phyloP scores from a whole-genome alignment of 2,888 invertebrate species.

The Zele albiditarsus region DNA sequence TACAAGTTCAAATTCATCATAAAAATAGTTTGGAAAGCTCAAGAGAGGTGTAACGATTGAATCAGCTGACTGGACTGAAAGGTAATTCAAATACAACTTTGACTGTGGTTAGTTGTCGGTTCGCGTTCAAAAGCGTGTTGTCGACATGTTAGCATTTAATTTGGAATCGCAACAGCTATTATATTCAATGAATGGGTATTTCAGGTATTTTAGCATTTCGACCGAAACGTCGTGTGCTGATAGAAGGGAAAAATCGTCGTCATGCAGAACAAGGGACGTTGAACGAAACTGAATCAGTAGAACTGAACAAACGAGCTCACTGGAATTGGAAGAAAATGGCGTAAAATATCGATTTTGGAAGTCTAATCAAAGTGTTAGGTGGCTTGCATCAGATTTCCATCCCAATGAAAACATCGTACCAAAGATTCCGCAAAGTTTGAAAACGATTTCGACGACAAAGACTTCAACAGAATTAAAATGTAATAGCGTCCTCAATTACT shows the following conservation, averaged over 20 bases:
- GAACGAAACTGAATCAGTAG: slow-evolving; percentile 73
- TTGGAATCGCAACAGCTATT: slow-evolving; percentile 1
- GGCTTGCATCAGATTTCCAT: slow-evolving; percentile 66
- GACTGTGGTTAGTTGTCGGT: too few relatives aligned
- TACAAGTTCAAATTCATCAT: slow-evolving; percentile 94
- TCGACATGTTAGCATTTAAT: not conserved
- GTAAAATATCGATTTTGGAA: slow-evolving; percentile 69
- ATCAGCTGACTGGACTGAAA: slow-evolving; percentile 60
- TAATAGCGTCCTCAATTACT: slow-evolving; percentile 70
- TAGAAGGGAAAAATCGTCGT: slow-evolving; percentile 64
- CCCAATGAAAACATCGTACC: slow-evolving; percentile 65
- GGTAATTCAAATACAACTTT: too few relatives aligned
- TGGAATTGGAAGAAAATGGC: slow-evolving; percentile 74
- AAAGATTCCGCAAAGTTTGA: slow-evolving; percentile 69
- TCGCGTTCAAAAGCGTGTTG: not conserved
- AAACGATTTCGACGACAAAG: slow-evolving; percentile 65
- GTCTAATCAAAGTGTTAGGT: slow-evolving; percentile 66
- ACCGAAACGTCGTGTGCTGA: slow-evolving; percentile 60
- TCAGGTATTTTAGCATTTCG: slow-evolving; percentile 56
- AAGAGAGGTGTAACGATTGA: slow-evolving; percentile 77
- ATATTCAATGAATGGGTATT: not conserved
- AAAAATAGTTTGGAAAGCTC: slow-evolving; percentile 93
- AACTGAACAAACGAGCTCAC: slow-evolving; percentile 76
- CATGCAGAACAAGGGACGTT: slow-evolving; percentile 70
- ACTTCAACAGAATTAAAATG: slow-evolving; percentile 67